Conservation (phyloP, 2,888 invertebrate genomes). For the Boloria selene region DNA sequence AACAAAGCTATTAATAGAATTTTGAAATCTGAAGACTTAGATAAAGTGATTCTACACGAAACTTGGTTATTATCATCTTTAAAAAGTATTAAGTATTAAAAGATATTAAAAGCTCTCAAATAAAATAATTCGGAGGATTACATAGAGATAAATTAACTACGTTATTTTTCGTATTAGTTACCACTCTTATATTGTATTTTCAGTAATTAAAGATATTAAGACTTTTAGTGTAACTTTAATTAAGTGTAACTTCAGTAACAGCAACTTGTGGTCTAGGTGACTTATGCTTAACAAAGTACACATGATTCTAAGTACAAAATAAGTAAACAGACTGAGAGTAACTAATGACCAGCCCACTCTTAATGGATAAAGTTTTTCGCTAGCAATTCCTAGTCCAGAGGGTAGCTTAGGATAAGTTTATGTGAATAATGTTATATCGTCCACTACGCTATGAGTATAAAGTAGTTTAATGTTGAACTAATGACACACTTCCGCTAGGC, state of each 20-base stretch:
- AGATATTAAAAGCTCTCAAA: no score
- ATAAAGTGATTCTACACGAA: no score
- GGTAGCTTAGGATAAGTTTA: constrained; percentile 44
- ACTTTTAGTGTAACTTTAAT: not conserved
- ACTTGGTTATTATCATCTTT: no score
- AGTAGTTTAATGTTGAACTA: no score
- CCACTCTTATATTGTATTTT: no score
- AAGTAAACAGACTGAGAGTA: constrained; percentile 34
- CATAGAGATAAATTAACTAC: no score
- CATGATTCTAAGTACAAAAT: constrained; percentile 24
- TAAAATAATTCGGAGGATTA: no score
- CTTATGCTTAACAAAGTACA: constrained; percentile 6
- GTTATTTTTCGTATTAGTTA: no score
- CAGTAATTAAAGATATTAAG: not conserved
- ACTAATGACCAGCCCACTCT: constrained; percentile 55
- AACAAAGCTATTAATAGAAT: no score
- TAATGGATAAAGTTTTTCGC: constrained; percentile 72
- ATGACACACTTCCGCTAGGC: no score
- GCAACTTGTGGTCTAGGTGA: not conserved
- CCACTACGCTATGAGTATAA: not conserved
- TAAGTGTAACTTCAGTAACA: not conserved
- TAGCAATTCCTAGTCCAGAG: constrained; percentile 63
- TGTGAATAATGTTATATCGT: constrained; percentile 28
- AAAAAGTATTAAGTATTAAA: no score
- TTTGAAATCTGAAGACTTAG: no score